A percentile compares a stretch with the other conserved stretches of the same genome.
Evolutionary conservation across 1,140 invertebrate species (phyloP).

Genomic region (Drosophila santomea): DNA sequence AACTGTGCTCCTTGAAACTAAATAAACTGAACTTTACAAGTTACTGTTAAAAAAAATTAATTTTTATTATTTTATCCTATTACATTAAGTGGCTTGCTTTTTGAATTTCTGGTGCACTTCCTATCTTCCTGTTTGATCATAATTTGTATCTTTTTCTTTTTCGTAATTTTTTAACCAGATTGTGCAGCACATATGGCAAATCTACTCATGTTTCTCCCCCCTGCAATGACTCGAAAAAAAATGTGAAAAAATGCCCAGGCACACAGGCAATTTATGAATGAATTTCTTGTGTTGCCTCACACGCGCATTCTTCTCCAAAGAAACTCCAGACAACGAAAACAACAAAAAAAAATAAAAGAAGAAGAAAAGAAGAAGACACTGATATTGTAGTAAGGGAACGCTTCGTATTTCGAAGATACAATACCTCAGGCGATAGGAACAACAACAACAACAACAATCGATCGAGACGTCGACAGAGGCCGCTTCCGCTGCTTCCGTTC

Average conservation of each 20-base stretch:
- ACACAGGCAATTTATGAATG: constrained; percentile 79
- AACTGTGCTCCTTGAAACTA: no score
- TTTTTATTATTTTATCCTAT: no score
- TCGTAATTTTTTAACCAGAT: constrained; percentile 39
- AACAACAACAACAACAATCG: constrained; percentile 25
- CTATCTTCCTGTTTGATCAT: constrained; percentile 4
- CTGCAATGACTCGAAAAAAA: constrained; percentile 1
- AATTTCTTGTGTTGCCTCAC: constrained; percentile 83
- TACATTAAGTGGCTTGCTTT: no score
- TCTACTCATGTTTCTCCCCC: constrained; percentile 73
- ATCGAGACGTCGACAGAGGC: constrained; percentile 43
- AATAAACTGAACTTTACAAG: no score
- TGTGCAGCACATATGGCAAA: constrained; percentile 64
- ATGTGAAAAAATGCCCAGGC: constrained; percentile 25
- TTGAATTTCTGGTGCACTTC: background rate
- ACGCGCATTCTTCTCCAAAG: constrained; percentile 66
- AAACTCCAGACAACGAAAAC: constrained; percentile 57
- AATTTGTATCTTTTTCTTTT: background rate
- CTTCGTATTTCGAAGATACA: constrained; percentile 40
- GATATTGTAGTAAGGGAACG: constrained; percentile 56
- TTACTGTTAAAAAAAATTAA: no score
- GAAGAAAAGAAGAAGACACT: constrained; percentile 42
- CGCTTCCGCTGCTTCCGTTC: constrained; percentile 84
- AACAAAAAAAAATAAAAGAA: background rate
- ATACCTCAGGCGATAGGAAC: constrained; percentile 30